Percentiles rank a stretch among this genome's conserved stretches.
These are phyloP conservation scores for Malurus splendens DNA, from an alignment of 2,797 vertebrate species.

Conservation along the genomic window DNA sequence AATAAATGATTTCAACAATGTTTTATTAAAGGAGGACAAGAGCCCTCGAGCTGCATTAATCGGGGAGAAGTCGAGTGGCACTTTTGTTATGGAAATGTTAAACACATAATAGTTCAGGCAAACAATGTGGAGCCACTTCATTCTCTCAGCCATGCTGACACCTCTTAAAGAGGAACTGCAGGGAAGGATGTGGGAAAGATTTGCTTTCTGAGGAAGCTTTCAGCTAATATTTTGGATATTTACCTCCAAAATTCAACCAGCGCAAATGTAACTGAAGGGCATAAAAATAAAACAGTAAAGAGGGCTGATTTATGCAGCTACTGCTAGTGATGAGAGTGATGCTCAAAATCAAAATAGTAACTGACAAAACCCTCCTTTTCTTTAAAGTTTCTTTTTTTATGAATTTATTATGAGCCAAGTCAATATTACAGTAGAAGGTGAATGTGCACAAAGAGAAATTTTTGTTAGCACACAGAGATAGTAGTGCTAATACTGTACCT, in stretches of 20 bases:
- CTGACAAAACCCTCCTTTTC: neutral
- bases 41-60: conserved; percentile 93
- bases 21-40: conserved; percentile 93
- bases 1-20: conserved; percentile 95
- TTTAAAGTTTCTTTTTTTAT: neutral
- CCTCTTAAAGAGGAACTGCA: conserved; percentile 93
- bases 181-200: conserved; percentile 99
- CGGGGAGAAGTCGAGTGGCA: conserved; percentile 99
- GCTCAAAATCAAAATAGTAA: neutral
- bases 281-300: conserved; percentile 7
- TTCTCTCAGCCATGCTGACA: conserved; percentile 96
- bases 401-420: neutral
- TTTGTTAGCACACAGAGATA: neutral
- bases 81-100: conserved; percentile 99
- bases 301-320: neutral
- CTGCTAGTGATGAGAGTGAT: neutral
- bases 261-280: conserved; percentile 1
- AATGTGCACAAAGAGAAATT: neutral
- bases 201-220: conserved; percentile 80
- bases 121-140: conserved; percentile 98
- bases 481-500: neutral
- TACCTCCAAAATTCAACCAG: conserved; percentile 59
- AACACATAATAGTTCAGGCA: conserved; percentile 97
- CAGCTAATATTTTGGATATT: conserved; percentile 74
- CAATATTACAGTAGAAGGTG: neutral